Evolutionary conservation across 2,888 invertebrate species (phyloP).

Genomic region (Drosophila dives): DNA sequence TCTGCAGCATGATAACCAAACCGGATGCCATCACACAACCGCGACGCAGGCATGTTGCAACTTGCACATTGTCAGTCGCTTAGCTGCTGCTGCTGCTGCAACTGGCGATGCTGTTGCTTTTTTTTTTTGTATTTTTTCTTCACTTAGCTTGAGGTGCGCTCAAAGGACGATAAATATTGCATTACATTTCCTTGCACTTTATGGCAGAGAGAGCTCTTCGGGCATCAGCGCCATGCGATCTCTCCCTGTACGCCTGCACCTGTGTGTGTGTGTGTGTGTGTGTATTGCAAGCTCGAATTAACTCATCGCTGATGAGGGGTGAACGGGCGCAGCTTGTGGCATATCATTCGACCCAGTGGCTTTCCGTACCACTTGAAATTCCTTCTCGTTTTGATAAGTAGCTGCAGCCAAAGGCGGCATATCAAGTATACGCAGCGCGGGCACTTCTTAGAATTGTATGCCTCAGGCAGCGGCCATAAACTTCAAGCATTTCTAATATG

Average conservation of each 20-base stretch:
- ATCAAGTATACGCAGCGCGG: constrained; percentile 53
- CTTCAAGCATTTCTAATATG: constrained; percentile 40
- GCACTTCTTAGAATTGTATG: constrained; percentile 28
- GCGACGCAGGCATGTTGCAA: constrained; percentile 3
- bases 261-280: neutral
- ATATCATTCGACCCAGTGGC: constrained; percentile 15
- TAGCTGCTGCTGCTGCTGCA: constrained; percentile 20
- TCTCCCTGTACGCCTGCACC: neutral
- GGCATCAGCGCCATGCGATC: neutral
- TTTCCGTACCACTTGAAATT: constrained; percentile 5
- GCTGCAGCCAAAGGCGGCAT: constrained; percentile 31
- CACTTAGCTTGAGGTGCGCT: constrained; percentile 74
- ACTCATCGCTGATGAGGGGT: constrained; percentile 43
- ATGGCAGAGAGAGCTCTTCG: constrained; percentile 52
- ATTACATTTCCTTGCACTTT: constrained; percentile 78
- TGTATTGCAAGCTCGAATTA: constrained; percentile 31
- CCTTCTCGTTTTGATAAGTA: constrained; percentile 46
- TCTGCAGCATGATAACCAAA: constrained; percentile 21
- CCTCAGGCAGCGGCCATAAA: constrained; percentile 34
- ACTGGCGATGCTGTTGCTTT: neutral
- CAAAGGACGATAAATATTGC: constrained; percentile 79
- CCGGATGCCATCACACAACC: constrained; percentile 18
- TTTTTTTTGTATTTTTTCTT: constrained; percentile 59
- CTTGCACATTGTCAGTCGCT: constrained; percentile 22
- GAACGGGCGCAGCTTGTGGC: constrained; percentile 14